A percentile compares a stretch with the other conserved stretches of the same genome.
These are phyloP conservation scores for Spea multiplicata DNA, from an alignment of 2,113 vertebrate species.

Conservation along the genomic window DNA sequence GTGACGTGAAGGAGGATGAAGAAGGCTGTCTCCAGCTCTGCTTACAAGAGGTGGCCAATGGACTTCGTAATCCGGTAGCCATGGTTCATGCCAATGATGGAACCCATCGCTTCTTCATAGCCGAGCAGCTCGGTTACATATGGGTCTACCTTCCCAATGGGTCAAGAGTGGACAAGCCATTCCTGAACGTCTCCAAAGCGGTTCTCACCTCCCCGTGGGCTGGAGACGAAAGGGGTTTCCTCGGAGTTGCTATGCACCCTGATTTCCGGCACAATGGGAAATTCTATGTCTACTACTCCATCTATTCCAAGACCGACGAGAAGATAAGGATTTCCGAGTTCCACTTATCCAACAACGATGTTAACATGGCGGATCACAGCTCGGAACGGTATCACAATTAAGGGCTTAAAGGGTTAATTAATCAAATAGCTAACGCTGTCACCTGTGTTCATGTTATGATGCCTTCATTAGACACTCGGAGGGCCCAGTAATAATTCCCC, in stretches of 20 bases:
- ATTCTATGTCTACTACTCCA: constrained; percentile 77
- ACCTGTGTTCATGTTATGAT: too few relatives aligned
- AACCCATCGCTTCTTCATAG: constrained; percentile 75
- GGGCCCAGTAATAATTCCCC: too few relatives aligned
- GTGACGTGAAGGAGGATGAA: constrained; percentile 61
- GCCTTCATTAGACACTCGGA: too few relatives aligned
- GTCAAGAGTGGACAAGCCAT: constrained; percentile 71
- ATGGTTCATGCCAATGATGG: constrained; percentile 76
- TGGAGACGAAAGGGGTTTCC: constrained; percentile 77
- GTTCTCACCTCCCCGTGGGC: constrained; percentile 75
- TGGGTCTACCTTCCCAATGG: constrained; percentile 74
- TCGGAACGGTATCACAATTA: constrained; percentile 68
- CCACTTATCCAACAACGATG: constrained; percentile 62
- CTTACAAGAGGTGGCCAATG: constrained; percentile 72
- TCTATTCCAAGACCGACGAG: constrained; percentile 69
- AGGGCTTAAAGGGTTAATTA: background rate
- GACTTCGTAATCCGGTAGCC: constrained; percentile 75
- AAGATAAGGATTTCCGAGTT: constrained; percentile 76
- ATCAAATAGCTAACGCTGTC: too few relatives aligned
- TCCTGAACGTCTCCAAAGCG: constrained; percentile 72
- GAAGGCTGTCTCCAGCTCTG: constrained; percentile 75
- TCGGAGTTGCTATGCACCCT: constrained; percentile 73
- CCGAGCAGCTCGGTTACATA: constrained; percentile 75
- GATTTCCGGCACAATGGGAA: constrained; percentile 64
- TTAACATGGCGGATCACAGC: constrained; percentile 71